These are phyloP conservation scores for Cyphomyrus discorhynchus DNA, from an alignment of 2,113 vertebrate genomes.

Conservation along the genomic window DNA sequence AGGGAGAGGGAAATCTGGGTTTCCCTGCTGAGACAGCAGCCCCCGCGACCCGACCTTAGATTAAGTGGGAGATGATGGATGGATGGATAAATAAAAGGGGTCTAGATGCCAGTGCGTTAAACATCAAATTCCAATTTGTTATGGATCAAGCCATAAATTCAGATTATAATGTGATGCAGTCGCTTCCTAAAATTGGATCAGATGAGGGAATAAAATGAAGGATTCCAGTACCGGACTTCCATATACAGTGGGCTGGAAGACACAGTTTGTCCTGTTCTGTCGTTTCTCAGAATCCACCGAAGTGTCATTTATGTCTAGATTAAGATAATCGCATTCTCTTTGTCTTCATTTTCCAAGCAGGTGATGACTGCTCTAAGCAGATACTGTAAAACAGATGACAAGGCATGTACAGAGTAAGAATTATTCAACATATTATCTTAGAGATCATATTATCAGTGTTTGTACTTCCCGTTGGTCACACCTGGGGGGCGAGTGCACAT, in stretches of 20 bases:
- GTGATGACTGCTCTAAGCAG: neutral
- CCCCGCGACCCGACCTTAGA: too few relatives aligned
- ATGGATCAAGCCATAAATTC: neutral
- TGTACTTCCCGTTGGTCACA: neutral
- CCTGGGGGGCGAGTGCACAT: neutral
- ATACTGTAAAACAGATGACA: neutral
- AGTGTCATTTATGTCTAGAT: neutral
- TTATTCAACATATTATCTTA: neutral
- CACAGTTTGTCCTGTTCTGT: neutral
- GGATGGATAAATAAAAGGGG: neutral
- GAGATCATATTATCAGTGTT: neutral
- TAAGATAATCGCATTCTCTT: neutral
- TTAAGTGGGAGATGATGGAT: too few relatives aligned
- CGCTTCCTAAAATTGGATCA: neutral
- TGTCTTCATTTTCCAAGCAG: slow-evolving; percentile 6
- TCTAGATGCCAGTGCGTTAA: neutral
- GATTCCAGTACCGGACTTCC: neutral
- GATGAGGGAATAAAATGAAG: neutral
- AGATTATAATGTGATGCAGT: neutral
- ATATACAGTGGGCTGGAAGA: neutral
- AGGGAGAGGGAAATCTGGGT: too few relatives aligned
- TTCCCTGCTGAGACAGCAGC: too few relatives aligned
- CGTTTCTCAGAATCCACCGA: neutral
- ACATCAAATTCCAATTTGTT: neutral
- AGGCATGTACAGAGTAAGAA: neutral